Percentiles rank a stretch among this genome's conserved stretches.
These are phyloP conservation scores for Mellivora capensis DNA, from an alignment of 2,113 vertebrate species.

Conservation along the genomic window DNA sequence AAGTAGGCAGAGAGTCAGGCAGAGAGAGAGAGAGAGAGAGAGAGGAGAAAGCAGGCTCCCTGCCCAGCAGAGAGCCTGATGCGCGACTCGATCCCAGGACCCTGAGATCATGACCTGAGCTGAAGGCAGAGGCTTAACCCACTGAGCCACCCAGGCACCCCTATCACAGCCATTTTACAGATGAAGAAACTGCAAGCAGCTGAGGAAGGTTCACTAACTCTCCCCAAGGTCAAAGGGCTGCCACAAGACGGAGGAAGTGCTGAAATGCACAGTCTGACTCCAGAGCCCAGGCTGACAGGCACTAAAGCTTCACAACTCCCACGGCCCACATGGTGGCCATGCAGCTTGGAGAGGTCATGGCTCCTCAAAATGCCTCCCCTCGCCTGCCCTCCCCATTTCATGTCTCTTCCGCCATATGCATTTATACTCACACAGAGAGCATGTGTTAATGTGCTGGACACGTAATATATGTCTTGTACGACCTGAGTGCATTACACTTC, in stretches of 20 bases:
- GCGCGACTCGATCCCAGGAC: too few species aligned
- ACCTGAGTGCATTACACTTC: background rate
- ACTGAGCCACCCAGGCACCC: too few species aligned
- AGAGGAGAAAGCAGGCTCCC: too few species aligned
- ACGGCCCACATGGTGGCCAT: background rate
- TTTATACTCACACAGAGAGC: accelerated
- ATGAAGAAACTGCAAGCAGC: background rate
- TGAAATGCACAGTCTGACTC: background rate
- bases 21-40: too few species aligned
- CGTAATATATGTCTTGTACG: background rate
- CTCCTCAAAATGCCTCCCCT: background rate
- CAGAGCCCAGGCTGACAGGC: accelerated
- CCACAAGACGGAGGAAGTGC: background rate
- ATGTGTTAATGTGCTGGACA: background rate
- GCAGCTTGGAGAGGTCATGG: accelerated
- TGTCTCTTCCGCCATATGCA: accelerated
- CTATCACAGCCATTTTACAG: background rate
- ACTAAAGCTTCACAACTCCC: background rate
- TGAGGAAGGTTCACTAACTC: background rate
- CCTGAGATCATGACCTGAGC: too few species aligned
- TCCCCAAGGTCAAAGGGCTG: too few species aligned
- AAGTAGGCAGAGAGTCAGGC: too few species aligned
- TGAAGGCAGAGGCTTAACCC: too few species aligned
- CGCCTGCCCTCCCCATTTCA: background rate
- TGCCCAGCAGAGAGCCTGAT: too few species aligned